Evolutionary conservation across 2,888 invertebrate genomes (phyloP), one percentile per base, ranked within the genome.

Genomic region (Drosophila cyrtoloma): DNA sequence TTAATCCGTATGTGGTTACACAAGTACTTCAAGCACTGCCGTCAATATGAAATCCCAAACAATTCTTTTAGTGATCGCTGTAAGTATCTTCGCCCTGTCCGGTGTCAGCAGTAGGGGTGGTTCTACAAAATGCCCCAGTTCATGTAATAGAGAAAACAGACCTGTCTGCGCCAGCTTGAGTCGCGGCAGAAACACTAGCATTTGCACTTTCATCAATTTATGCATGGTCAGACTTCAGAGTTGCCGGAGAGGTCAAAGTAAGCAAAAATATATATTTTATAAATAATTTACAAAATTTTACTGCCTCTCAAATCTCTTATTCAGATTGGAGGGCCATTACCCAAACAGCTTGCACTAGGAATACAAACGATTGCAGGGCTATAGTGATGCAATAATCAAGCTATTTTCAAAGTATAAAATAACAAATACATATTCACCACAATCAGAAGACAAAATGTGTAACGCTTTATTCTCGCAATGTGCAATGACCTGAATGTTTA

Each of bases 121-220:
- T 14, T 3, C 30, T 7, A 1, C 1, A 33, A 47, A 2, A 1
- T 19, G 37, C 51, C 42, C 30, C 6, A 1, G 0, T 9, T 42
- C 28, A 19, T 82, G 47, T 6, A 6, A n/a, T 4, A 37, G n/a
- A 6, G n/a, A 22, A 0, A 28, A 42, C 3, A 19, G 1, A 0
- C 81, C 84, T 0, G 30, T 77, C 0, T 83, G 84, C 35, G 81
- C n/a, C 28, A 28, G 30, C n/a, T 44, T 12, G 32, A 56, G 3
- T 0, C 44, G 10, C 5, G 51, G 61, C 30, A 28, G 33, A 1
- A 3, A 0, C 4, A 47, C 47, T 14, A 47, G 4, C 47, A 47
- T 22, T 22, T 14, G 47, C 47, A 47, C 47, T 47, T 47, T 26
- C 16, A 6, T 1, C 52, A 52, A 52, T 6, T 1, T 19, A n/a